A percentile compares a stretch with the other conserved stretches of the same genome.
These are phyloP conservation scores for Speoplatyrhinus poulsoni DNA, from an alignment of 2,113 vertebrate species.

Conservation along the genomic window DNA sequence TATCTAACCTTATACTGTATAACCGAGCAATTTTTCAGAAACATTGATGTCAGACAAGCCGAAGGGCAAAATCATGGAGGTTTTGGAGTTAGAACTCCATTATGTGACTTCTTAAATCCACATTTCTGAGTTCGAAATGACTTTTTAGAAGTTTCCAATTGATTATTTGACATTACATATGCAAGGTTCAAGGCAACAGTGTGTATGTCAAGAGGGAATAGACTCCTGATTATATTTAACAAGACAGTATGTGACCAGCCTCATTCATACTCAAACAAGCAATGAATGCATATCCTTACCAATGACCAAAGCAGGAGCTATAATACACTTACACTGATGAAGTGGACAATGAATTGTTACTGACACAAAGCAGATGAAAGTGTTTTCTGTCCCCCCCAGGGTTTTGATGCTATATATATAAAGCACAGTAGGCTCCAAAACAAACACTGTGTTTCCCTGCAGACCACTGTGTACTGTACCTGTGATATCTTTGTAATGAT, in stretches of 20 bases:
- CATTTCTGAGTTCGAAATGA: no score
- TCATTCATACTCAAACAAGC: not conserved
- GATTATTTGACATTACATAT: conserved; percentile 29
- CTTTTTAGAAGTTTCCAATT: no score
- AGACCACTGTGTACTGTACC: conserved; percentile 17
- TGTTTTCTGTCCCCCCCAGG: not conserved
- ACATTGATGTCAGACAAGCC: no score
- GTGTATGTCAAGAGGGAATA: conserved; percentile 8
- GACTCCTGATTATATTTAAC: not conserved
- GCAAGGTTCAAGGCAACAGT: not conserved
- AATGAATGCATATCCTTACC: not conserved
- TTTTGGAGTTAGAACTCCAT: no score
- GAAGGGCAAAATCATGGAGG: no score
- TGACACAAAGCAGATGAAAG: not conserved
- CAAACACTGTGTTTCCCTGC: conserved; percentile 18
- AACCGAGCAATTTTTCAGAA: no score
- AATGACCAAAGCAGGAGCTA: conserved; percentile 6
- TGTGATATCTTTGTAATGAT: conserved; percentile 25
- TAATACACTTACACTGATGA: conserved; percentile 1
- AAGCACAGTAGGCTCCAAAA: conserved; percentile 9
- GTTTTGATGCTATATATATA: conserved; percentile 9
- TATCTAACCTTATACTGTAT: no score
- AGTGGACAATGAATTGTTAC: not conserved
- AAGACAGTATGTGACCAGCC: not conserved
- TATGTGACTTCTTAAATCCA: no score